These are phyloP conservation scores for Drosophila niveifrons DNA, from an alignment of 2,888 invertebrate species.

Conservation along the genomic window DNA sequence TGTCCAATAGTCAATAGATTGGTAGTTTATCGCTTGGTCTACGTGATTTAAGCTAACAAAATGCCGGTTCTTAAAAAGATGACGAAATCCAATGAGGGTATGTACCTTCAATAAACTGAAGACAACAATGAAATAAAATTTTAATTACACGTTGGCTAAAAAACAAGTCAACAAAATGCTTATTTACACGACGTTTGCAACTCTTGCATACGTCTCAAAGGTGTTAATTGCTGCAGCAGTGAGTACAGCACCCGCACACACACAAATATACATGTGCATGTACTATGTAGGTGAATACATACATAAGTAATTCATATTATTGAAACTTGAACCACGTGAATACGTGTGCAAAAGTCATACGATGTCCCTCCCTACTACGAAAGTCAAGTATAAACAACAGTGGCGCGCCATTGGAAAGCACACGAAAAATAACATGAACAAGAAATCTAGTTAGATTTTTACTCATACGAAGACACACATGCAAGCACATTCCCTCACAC, in stretches of 20 bases:
- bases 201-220: neutral
- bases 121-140: neutral
- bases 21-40: conserved; percentile 6
- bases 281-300: neutral
- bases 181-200: neutral
- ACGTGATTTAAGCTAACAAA: neutral
- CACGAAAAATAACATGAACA: conserved; percentile 33
- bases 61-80: conserved; percentile 10
- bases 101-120: neutral
- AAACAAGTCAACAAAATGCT: conserved; percentile 2
- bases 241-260: conserved; percentile 14
- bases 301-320: conserved; percentile 29
- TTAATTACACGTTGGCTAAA: conserved; percentile 14
- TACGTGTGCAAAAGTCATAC: conserved; percentile 72
- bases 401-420: conserved; percentile 6
- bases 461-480: conserved; percentile 1
- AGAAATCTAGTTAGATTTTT: conserved; percentile 40
- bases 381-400: conserved; percentile 7
- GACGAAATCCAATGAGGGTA: conserved; percentile 10
- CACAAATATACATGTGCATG: conserved; percentile 5
- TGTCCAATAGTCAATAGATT: conserved; percentile 1
- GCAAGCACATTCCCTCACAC: neutral
- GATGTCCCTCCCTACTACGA: conserved; percentile 54
- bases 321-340: conserved; percentile 60
- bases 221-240: conserved; percentile 15